Conservation (phyloP, 1,140 invertebrate species). For the Oryctes rhinoceros region DNA sequence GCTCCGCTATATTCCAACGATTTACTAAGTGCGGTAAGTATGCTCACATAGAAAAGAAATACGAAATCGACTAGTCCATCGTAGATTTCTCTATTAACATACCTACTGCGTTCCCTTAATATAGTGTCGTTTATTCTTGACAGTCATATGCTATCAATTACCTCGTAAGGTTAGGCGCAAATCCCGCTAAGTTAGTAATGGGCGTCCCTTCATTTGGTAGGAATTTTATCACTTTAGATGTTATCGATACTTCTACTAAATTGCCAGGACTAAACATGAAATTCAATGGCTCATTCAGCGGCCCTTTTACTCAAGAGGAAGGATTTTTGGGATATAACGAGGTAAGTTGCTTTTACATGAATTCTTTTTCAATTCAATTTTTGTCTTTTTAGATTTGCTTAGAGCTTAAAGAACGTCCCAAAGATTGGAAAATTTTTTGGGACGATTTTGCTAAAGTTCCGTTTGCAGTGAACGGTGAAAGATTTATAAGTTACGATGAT, state of each 20-base stretch:
- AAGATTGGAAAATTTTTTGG: slow-evolving; percentile 68
- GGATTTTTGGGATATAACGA: slow-evolving; percentile 92
- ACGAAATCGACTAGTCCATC: no score
- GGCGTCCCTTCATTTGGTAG: slow-evolving; percentile 86
- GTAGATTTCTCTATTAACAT: no score
- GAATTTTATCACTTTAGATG: slow-evolving; percentile 70
- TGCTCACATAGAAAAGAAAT: no score
- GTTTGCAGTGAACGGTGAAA: slow-evolving; percentile 66
- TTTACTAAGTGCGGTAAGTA: slow-evolving; percentile 66
- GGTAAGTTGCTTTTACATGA: slow-evolving; percentile 48
- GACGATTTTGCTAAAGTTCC: slow-evolving; percentile 68
- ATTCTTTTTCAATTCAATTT: background rate
- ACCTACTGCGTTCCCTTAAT: background rate
- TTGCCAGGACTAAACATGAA: slow-evolving; percentile 61
- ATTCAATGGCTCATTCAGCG: slow-evolving; percentile 70
- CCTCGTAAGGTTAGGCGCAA: slow-evolving; percentile 75
- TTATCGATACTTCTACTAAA: slow-evolving; percentile 51
- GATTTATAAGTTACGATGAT: slow-evolving; percentile 73
- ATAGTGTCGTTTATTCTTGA: slow-evolving; percentile 45
- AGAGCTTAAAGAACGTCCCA: slow-evolving; percentile 63
- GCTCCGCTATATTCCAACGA: slow-evolving; percentile 65
- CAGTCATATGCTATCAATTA: slow-evolving; percentile 79
- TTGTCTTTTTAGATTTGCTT: slow-evolving; percentile 66
- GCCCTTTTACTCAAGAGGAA: slow-evolving; percentile 78
- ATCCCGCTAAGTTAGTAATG: slow-evolving; percentile 79